phyloP scores from a whole-genome alignment of 2,113 vertebrate species.

The Holacanthus passer region DNA sequence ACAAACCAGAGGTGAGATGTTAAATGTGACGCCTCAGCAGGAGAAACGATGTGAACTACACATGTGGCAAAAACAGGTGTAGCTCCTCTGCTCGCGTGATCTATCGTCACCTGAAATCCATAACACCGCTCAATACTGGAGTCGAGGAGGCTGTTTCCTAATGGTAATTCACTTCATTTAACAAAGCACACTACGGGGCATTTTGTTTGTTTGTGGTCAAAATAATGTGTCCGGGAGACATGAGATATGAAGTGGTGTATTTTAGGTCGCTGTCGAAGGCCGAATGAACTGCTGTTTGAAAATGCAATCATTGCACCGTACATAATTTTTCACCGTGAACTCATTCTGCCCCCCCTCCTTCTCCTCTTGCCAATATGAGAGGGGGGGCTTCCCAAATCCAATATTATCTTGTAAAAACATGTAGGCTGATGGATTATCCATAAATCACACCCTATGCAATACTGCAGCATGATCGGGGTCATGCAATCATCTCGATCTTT shows the following conservation, averaged over 20 bases:
- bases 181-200: slow-evolving; percentile 54
- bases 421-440: slow-evolving; percentile 67
- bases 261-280: slow-evolving; percentile 34
- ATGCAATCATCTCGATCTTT: slow-evolving; percentile 70
- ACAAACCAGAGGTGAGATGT: neutral
- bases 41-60: neutral
- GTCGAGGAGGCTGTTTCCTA: slow-evolving; percentile 46
- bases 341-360: slow-evolving; percentile 11
- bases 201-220: slow-evolving; percentile 70
- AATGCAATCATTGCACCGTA: slow-evolving; percentile 59
- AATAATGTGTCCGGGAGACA: slow-evolving; percentile 49
- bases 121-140: slow-evolving; percentile 40
- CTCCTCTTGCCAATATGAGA: slow-evolving; percentile 11
- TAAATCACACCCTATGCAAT: slow-evolving; percentile 61
- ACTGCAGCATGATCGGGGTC: slow-evolving; percentile 46
- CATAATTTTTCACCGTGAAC: slow-evolving; percentile 55
- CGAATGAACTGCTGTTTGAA: slow-evolving; percentile 41
- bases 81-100: slow-evolving; percentile 38
- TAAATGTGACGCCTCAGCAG: neutral
- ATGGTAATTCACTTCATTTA: slow-evolving; percentile 73
- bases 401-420: slow-evolving; percentile 73
- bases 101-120: slow-evolving; percentile 44
- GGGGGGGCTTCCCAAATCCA: slow-evolving; percentile 59
- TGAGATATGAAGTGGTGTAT: slow-evolving; percentile 55
- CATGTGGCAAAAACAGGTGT: slow-evolving; percentile 2